Percentiles rank a stretch among this genome's conserved stretches.
Evolutionary conservation across 2,888 invertebrate species (phyloP).

Genomic region (Caenorhabditis angaria): DNA sequence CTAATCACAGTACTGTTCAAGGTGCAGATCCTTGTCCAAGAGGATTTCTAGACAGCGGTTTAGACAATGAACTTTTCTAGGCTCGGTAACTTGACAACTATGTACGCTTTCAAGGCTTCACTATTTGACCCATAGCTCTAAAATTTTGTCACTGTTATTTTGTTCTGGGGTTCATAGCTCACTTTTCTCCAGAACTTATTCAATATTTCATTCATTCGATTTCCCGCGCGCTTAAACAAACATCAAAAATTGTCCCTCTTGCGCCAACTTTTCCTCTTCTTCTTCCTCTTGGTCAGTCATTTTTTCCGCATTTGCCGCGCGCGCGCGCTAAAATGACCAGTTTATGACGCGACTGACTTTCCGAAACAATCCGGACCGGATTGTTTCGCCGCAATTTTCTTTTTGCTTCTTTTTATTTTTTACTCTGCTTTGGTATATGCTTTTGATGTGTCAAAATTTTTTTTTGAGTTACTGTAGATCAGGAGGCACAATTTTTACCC

Average conservation of each 20-base stretch:
- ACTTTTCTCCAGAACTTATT: not conserved
- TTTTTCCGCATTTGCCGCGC: not conserved
- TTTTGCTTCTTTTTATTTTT: too few relatives aligned
- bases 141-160: not conserved
- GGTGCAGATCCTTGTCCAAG: too few relatives aligned
- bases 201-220: not conserved
- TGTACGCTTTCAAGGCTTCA: too few relatives aligned
- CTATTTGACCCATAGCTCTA: too few relatives aligned
- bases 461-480: too few relatives aligned
- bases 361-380: slow-evolving; percentile 1
- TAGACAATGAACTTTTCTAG: too few relatives aligned
- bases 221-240: not conserved
- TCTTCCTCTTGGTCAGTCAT: not conserved
- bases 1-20: too few relatives aligned
- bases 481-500: too few relatives aligned
- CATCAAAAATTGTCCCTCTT: not conserved
- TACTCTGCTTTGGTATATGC: too few relatives aligned
- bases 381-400: not conserved
- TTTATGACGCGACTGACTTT: not conserved
- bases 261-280: not conserved
- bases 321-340: not conserved
- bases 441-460: too few relatives aligned
- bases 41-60: too few relatives aligned
- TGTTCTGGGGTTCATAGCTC: not conserved
- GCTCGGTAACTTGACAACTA: too few relatives aligned